Evolutionary conservation across 2,113 vertebrate genomes (phyloP).

Genomic region (Amazona vittata): DNA sequence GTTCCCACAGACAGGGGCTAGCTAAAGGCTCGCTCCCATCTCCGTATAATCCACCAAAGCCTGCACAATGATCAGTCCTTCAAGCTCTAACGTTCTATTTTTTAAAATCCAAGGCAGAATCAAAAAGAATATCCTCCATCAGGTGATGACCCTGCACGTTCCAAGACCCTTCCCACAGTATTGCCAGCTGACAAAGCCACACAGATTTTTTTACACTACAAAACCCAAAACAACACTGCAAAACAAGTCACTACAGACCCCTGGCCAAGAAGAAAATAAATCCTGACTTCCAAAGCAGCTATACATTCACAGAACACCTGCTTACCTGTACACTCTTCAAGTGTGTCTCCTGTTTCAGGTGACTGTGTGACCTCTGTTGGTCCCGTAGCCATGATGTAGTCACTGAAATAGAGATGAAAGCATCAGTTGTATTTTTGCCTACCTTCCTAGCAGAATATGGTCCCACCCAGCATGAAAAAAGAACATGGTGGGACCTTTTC

Average conservation of each 20-base stretch:
- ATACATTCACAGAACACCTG: background rate
- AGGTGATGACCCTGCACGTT: background rate
- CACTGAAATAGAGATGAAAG: conserved; percentile 75
- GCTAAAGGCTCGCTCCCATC: background rate
- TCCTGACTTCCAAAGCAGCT: background rate
- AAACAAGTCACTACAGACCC: background rate
- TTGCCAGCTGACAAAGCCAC: background rate
- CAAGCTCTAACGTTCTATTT: background rate
- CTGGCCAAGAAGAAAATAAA: background rate
- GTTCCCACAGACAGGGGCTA: background rate
- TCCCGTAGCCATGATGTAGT: conserved; percentile 80
- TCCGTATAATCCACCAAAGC: background rate
- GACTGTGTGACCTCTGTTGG: conserved; percentile 66
- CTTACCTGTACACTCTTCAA: conserved; percentile 83
- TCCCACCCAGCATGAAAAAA: background rate
- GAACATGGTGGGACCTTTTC: background rate
- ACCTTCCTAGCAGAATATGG: background rate
- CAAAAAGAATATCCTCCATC: background rate
- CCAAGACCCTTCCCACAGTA: background rate
- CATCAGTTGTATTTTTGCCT: background rate
- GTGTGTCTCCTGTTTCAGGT: conserved; percentile 72
- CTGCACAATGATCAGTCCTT: background rate
- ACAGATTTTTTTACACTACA: background rate
- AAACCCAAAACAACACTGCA: background rate
- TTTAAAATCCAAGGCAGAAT: background rate